Evolutionary conservation across 2,797 vertebrate genomes (phyloP), one percentile per base, ranked within the genome.

Genomic region (Dermochelys coriacea): DNA sequence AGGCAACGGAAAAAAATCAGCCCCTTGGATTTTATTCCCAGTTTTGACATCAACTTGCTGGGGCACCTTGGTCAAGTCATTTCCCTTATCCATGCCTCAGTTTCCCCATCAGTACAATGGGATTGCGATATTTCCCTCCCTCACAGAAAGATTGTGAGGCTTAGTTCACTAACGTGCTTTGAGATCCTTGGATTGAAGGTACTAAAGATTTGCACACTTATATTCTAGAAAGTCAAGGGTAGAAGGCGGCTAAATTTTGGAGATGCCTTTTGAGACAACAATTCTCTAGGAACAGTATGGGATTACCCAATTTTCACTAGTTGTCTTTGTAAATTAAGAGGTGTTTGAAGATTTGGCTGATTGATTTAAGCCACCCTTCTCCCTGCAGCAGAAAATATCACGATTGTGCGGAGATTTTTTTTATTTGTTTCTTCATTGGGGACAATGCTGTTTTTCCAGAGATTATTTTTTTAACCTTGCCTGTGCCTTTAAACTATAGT

Each of bases 21-120:
- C 83, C 92, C 77, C 52, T 82, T 80, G 91, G 89, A 94, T 94
- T 94, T 74, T 85, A 86, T 95, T 95, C 91, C 90, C 83, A 80
- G 1, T 90, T 93, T 88, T 78, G 81, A 75, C 84, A 93, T 29
- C 5, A 93, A 81, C 91, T 97, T 87, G 75, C 82, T 55, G 85
- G 64, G 49, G 25, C 90, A 94, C 90, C 80, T 83, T 41, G 37
- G 37, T 45, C 41, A 75, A 75, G 7, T 75, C 25, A 75, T 23
- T 86, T 78, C 61, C 37, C 90, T 94, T 84, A 1, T 86, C 75
- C 50, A 49, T 75, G 86, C 91, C 94, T 88, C 89, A 86, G 85
- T 91, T 97, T 93, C 90, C 87, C 83, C 79, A 64, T 57, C 37
- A 1, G 84, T 31, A 92, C 57, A 74, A 80, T 89, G 37, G 64